phyloP scores from a whole-genome alignment of 53 echinoderm and acorn worm genomes.

The Holothuria scabra region DNA sequence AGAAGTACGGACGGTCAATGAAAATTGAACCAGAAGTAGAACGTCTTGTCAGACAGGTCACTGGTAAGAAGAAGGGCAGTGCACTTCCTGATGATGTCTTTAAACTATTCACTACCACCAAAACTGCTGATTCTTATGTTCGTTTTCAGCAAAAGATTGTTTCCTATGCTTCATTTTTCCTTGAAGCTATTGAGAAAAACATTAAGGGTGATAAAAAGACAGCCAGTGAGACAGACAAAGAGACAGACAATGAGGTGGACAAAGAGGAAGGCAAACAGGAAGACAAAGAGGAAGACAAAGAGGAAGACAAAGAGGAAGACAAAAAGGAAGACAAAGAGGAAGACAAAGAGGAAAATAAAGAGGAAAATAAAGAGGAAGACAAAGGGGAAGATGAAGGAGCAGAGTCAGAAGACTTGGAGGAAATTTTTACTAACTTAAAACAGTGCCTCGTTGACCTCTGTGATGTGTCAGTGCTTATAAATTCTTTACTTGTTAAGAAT shows the following conservation, averaged over 20 bases:
- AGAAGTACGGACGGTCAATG: background rate
- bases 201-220: slow-evolving; percentile 2
- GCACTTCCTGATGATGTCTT: background rate
- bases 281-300: background rate
- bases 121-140: background rate
- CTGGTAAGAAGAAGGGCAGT: background rate
- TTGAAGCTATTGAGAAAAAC: background rate
- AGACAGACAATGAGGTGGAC: no score
- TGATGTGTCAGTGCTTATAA: background rate
- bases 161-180: slow-evolving; percentile 17
- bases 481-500: background rate
- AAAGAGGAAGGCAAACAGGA: no score
- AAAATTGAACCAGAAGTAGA: background rate
- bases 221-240: no score
- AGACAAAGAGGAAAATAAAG: background rate
- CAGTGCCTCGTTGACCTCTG: slow-evolving; percentile 29
- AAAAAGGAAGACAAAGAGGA: background rate
- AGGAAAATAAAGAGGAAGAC: background rate
- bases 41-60: background rate
- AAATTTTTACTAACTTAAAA: background rate
- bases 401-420: background rate
- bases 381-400: background rate
- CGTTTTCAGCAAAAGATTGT: slow-evolving; percentile 5
- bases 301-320: background rate
- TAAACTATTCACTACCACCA: background rate